phyloP scores from a whole-genome alignment of 2,113 vertebrate genomes.

The Ptilonorhynchus violaceus region DNA sequence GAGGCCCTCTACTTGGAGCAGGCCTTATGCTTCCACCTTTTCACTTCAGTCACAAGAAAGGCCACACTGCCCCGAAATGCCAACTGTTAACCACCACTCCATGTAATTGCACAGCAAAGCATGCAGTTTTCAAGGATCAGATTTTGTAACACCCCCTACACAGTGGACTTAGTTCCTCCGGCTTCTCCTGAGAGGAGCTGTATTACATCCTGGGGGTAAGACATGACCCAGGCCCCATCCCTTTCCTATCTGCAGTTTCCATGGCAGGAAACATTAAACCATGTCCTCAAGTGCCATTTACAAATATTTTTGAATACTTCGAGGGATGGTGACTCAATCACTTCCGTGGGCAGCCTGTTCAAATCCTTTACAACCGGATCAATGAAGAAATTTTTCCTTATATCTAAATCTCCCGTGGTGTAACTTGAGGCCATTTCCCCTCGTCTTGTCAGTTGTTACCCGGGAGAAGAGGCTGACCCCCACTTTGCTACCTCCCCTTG shows the following conservation, averaged over 20 bases:
- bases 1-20: not conserved
- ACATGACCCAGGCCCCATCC: not conserved
- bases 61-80: accelerated
- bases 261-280: not conserved
- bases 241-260: not conserved
- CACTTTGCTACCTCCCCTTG: not conserved
- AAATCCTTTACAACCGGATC: not conserved
- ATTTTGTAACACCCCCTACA: not conserved
- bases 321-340: not conserved
- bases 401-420: not conserved
- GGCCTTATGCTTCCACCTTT: not conserved
- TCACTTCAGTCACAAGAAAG: not conserved
- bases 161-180: not conserved
- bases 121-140: not conserved
- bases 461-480: not conserved
- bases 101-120: not conserved
- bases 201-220: not conserved
- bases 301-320: not conserved
- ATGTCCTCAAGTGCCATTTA: not conserved
- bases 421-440: not conserved
- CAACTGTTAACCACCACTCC: not conserved
- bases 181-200: not conserved
- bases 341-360: not conserved
- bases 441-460: not conserved
- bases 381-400: not conserved